Evolutionary conservation across 2,797 vertebrate species (phyloP), one percentile per base, ranked within the genome.

Genomic region (Channa striata): DNA sequence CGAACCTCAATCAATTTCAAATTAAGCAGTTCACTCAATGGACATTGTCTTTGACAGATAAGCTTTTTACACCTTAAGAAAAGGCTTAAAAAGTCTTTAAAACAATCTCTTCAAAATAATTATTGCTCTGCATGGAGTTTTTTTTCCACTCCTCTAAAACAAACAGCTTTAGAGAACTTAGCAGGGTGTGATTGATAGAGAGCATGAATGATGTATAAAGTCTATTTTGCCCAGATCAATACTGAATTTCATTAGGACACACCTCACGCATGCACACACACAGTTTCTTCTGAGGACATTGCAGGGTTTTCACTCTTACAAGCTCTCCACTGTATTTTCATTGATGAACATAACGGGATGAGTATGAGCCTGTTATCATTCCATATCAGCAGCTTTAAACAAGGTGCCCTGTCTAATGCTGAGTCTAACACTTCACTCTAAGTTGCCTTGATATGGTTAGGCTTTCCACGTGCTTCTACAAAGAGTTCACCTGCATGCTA

Each of bases 141-240:
- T 81, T 78, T 82, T 82, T 85, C 68, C 78, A 72, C 71, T 78
- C 78, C 83, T 92, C 80, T 83, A 88, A 92, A 94, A 91, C 85
- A 89, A 93, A 93, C 86, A 87, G 90, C 88, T 90, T 88, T 91
- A 85, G 93, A 94, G 91, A 94, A 91, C 89, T 89, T 91, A 77
- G 88, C 89, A 81, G 84, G 81, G 89, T 85, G 86, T 93, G 94
- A 92, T 92, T 93, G 95, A 96, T 90, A 92, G 92, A 91, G 89
- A 93, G 81, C 91, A 94, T 94, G 93, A 94, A 95, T 95, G 93
- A 95, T 95, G 94, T 94, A 95, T 95, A 93, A 95, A 93, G 93
- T 93, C 93, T 94, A 92, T 94, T 94, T 94, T 94, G 86, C 88
- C 77, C 79, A 61, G 88, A 93, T 96, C 95, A 71, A 94, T 95